Percentiles rank a stretch among this genome's conserved stretches.
Conservation (phyloP, 2,888 invertebrate genomes). For the Mesoligia furuncula region DNA sequence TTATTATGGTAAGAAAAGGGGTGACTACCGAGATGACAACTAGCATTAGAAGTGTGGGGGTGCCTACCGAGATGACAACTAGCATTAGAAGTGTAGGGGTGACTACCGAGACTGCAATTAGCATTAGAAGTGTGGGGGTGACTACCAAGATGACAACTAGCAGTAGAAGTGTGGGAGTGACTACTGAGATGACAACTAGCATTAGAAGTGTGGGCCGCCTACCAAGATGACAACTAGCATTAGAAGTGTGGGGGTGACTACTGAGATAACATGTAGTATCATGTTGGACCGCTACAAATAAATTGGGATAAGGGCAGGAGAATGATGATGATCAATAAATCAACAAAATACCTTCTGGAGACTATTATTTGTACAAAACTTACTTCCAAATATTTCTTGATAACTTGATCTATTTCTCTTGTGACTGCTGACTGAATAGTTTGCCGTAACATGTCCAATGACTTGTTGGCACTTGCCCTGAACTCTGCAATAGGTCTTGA, state of each 20-base stretch:
- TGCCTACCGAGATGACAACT: background rate
- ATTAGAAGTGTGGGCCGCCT: background rate
- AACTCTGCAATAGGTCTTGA: conserved; percentile 89
- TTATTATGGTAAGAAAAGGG: background rate
- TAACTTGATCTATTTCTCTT: conserved; percentile 94
- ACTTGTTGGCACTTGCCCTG: conserved; percentile 92
- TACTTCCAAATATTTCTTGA: conserved; percentile 94
- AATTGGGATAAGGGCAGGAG: too few species aligned
- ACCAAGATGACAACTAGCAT: background rate
- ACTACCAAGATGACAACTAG: background rate
- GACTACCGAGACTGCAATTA: background rate
- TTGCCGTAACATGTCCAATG: conserved; percentile 93
- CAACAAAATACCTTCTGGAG: background rate
- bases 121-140: background rate
- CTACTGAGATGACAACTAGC: background rate
- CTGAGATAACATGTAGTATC: too few species aligned
- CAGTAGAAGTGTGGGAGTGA: background rate
- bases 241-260: background rate
- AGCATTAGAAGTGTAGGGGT: background rate
- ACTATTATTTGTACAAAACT: conserved; percentile 34
- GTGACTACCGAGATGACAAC: background rate
- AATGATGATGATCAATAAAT: background rate
- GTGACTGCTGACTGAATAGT: conserved; percentile 94
- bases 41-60: background rate
- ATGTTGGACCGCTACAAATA: too few species aligned